Base-by-base conservation (phyloP, 30 jellyfish, hydroid and myxozoan species). In the Catostylus mosaicus region DNA sequence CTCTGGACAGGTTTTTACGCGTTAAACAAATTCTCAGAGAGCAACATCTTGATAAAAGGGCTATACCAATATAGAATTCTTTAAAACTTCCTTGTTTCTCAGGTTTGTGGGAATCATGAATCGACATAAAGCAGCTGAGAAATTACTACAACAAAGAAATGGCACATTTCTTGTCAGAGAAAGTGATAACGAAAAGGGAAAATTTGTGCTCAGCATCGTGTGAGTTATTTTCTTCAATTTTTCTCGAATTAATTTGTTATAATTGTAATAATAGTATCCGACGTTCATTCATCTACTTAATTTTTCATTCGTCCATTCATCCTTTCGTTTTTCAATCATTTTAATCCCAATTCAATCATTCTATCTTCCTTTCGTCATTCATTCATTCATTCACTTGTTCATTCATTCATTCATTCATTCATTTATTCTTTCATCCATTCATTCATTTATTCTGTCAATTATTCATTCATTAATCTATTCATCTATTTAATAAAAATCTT, bases 91-190 rank as follows among this genome's bases (percentile, higher is more conserved):
- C 60, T 50, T 35, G 45, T 8, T 51, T 23, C 40, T 26, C 48
- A 86, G 98, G 98, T 92, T 61, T 79, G 97, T 84, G 0, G 98
- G 98, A 2, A 35, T 33, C 19, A 69, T 87, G 90, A 80, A 85
- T 70, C 84, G 98, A 43, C 88, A 62, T 52, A 85, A 38, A 36
- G 98, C 98, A 10, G 45, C 93, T 9, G 89, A 83, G 40, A 75
- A 80, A 34, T 85, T 92, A 29, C 83, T 61, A 26, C 47, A 34
- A 30, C 93, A 92, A 36, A 77, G 92, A 36, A 95, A 81, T 66
- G 98, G 98, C 1, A 87, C 98, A 3, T 92, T 70, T 81, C 84
- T 92, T 45, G 88, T 92, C 72, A 83, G 98, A 36, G 94, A 81
- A 75, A 92, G 98, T 60, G 96, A 93, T n/a, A 82, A 86, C 56